Percentiles rank a stretch among this genome's conserved stretches.
Conservation (phyloP, 64 coral and sea anemone species). For the Astreopora myriophthalma region DNA sequence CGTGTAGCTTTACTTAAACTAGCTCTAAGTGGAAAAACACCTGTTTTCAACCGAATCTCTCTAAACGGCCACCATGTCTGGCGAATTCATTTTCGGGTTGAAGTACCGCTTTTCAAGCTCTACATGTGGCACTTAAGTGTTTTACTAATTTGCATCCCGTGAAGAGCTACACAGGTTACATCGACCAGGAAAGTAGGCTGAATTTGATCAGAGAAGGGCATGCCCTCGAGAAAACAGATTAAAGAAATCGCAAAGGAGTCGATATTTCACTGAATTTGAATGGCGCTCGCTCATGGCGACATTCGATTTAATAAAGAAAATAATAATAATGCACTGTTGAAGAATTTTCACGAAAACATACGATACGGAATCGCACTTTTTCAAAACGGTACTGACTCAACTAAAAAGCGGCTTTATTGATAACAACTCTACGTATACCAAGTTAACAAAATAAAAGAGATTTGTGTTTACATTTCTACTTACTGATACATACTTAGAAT, state of each 20-base stretch:
- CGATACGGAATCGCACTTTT: too few relatives aligned
- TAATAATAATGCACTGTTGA: too few relatives aligned
- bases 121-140: conserved; percentile 10
- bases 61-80: neutral
- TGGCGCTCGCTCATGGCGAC: too few relatives aligned
- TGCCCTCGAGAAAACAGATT: too few relatives aligned
- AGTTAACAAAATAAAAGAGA: neutral
- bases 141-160: neutral
- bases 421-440: neutral
- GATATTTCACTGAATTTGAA: neutral
- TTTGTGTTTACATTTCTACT: conserved; percentile 3
- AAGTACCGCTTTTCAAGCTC: conserved; percentile 7
- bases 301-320: too few relatives aligned
- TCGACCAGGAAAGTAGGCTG: neutral
- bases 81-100: neutral
- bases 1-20: neutral
- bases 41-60: neutral
- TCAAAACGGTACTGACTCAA: too few relatives aligned
- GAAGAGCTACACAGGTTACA: neutral
- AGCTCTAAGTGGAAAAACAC: neutral
- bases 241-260: too few relatives aligned
- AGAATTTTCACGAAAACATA: too few relatives aligned
- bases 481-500: neutral
- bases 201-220: too few relatives aligned
- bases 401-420: neutral